Evolutionary conservation across 2,888 invertebrate species (phyloP).

Genomic region (Pediacus dermestoides): DNA sequence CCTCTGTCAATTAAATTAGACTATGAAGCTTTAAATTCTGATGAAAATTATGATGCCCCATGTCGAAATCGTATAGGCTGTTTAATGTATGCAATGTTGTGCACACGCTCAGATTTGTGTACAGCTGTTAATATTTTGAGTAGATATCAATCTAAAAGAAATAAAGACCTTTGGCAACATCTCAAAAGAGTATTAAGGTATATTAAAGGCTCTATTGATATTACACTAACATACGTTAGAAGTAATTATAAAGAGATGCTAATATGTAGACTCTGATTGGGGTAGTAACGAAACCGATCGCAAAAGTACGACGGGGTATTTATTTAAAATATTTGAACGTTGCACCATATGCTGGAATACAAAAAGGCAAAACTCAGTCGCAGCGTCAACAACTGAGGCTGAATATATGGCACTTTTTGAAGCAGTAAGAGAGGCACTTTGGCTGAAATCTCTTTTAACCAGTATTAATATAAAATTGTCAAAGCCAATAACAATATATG

Average conservation of each 20-base stretch:
- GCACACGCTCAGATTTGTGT: constrained; percentile 24
- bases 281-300: constrained; percentile 11
- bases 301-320: constrained; percentile 15
- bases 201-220: constrained; percentile 22
- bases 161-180: constrained; percentile 22
- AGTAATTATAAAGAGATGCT: constrained; percentile 5
- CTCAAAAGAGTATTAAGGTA: constrained; percentile 28
- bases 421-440: constrained; percentile 3
- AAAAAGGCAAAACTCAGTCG: constrained; percentile 11
- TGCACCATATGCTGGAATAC: constrained; percentile 15
- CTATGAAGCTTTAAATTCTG: constrained; percentile 23
- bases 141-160: constrained; percentile 15
- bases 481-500: constrained; percentile 6
- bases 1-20: constrained; percentile 25
- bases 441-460: constrained; percentile 4
- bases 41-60: constrained; percentile 21
- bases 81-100: constrained; percentile 16
- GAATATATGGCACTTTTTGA: constrained; percentile 7
- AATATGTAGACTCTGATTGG: constrained; percentile 15
- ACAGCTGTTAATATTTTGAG: constrained; percentile 26
- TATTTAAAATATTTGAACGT: constrained; percentile 13
- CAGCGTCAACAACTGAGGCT: constrained; percentile 8
- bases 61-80: constrained; percentile 14
- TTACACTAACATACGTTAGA: constrained; percentile 10
- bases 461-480: constrained; percentile 1